Percentiles rank a stretch among this genome's conserved stretches.
phyloP scores from a whole-genome alignment of 2,113 vertebrate species.

The Xiphorhynchus elegans region DNA sequence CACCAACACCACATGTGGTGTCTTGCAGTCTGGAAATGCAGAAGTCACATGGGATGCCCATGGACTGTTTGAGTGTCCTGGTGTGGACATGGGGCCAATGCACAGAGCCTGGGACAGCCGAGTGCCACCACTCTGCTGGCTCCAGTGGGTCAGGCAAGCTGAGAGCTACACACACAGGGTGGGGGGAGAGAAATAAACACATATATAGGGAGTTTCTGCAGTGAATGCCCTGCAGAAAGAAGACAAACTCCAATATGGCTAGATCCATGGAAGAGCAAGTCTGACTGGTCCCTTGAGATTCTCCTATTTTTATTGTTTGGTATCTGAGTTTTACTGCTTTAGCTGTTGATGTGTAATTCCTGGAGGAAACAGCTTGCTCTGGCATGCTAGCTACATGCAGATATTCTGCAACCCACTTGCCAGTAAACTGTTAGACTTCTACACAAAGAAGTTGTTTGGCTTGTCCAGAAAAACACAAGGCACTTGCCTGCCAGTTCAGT shows the following conservation, averaged over 20 bases:
- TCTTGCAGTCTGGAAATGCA: not conserved
- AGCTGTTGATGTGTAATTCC: not conserved
- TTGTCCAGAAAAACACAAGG: not conserved
- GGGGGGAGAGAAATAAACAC: not conserved
- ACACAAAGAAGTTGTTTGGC: not conserved
- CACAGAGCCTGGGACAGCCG: rapidly evolving
- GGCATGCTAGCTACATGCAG: not conserved
- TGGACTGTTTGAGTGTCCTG: not conserved
- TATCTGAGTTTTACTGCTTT: not conserved
- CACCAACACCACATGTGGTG: not conserved
- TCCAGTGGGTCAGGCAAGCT: not conserved
- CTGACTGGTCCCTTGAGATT: not conserved
- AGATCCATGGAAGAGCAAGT: not conserved
- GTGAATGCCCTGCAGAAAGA: not conserved
- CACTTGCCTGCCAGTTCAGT: not conserved
- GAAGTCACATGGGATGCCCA: not conserved
- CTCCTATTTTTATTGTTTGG: not conserved
- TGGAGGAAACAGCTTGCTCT: not conserved
- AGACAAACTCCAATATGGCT: not conserved
- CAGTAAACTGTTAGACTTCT: not conserved
- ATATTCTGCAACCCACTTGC: not conserved
- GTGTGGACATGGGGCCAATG: not conserved
- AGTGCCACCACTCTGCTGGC: not conserved
- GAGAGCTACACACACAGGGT: not conserved
- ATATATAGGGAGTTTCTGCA: not conserved